Conservation (phyloP, 2,113 vertebrate genomes). For the Mugil cephalus region DNA sequence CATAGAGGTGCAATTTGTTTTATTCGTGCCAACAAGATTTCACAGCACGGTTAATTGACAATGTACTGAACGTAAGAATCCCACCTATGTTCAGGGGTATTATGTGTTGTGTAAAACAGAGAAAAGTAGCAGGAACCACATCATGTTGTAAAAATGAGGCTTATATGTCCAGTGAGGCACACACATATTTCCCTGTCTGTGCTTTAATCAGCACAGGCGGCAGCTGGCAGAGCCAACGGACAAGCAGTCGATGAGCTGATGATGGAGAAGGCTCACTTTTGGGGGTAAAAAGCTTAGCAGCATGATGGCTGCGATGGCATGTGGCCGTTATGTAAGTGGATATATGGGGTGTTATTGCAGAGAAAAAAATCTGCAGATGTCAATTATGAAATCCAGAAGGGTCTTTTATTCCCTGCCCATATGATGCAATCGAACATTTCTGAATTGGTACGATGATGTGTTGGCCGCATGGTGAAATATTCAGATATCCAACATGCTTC, state of each 20-base stretch:
- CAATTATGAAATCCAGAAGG: slow-evolving; percentile 27
- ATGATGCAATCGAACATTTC: slow-evolving; percentile 15
- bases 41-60: too few species aligned
- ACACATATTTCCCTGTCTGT: slow-evolving; percentile 13
- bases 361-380: slow-evolving; percentile 55
- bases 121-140: background rate
- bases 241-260: slow-evolving; percentile 20
- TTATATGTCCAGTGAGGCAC: background rate
- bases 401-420: too few species aligned
- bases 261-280: slow-evolving; percentile 42
- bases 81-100: too few species aligned
- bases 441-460: slow-evolving; percentile 1
- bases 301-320: slow-evolving; percentile 14
- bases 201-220: slow-evolving; percentile 22
- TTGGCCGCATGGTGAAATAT: background rate
- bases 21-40: too few species aligned
- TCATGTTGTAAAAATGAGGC: background rate
- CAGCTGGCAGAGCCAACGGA: slow-evolving; percentile 44
- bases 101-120: background rate
- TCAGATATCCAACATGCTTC: too few species aligned
- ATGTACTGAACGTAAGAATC: too few species aligned
- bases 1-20: too few species aligned
- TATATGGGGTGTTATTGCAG: slow-evolving; percentile 27
- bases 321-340: slow-evolving; percentile 66
- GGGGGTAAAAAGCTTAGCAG: slow-evolving; percentile 58